Base-by-base conservation (phyloP, 2,113 vertebrate species). In the Apistogramma diplotaenia region DNA sequence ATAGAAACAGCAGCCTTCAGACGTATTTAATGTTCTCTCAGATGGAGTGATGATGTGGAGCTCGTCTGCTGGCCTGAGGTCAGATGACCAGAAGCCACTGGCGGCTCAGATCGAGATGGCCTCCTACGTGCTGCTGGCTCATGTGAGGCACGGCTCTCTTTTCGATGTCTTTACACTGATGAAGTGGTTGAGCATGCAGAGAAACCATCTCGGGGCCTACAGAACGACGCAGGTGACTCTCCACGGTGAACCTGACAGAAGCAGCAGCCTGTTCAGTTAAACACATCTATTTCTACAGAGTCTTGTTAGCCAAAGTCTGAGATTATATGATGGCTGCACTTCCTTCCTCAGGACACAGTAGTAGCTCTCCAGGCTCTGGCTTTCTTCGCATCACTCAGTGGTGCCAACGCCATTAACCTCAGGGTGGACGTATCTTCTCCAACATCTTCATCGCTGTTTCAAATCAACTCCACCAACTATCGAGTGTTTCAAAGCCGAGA, bases 121-220 rank as follows among this genome's bases (percentile, higher is more conserved):
- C 1, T 95, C 97, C 0, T 98, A 98, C 0, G 93, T 96, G 0
- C 84, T 98, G 78, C 93, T 98, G 59, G 94, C 96, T 1, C 84
- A 95, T 18, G 92, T 93, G 2, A 77, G 65, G 77, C 95, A 91
- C 6, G 89, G 86, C 78, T 93, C 79, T 55, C 16, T 96, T 2
- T 72, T 92, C 1, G 95, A 97, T 23, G 96, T 95, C 8, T 87
- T 97, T n/a, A 84, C 89, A 1, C 33, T 96, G 5, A 94, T 98
- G 95, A 96, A 95, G 83, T 98, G 97, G 97, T 92, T 99, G 27
- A 96, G 95, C 85, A 93, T 87, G 12, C 96, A 97, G 75, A 96
- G 96, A 57, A 97, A 95, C 73, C 93, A 94, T 51, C 90, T 94
- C 6, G 97, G 97, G 61, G 96, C 96, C 62, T 98, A 94, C 87